phyloP scores from a whole-genome alignment of 1,140 invertebrate genomes.

The Drosophila virilis region DNA sequence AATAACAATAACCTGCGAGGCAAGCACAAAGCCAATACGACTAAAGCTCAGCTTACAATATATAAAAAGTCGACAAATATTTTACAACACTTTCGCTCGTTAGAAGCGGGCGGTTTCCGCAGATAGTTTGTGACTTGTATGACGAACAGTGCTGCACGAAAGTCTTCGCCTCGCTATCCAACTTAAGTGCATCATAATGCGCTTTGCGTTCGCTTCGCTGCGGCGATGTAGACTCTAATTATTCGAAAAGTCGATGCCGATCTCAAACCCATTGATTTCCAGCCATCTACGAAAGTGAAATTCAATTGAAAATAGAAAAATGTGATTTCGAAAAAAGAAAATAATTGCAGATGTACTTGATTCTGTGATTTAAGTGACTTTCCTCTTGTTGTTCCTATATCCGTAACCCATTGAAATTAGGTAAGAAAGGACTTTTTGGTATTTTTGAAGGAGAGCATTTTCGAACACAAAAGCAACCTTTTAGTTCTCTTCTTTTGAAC shows the following conservation, averaged over 20 bases:
- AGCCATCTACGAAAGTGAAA: constrained; percentile 32
- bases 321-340: too few species aligned
- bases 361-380: too few species aligned
- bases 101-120: constrained; percentile 64
- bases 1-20: constrained; percentile 43
- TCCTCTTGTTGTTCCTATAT: too few species aligned
- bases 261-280: constrained; percentile 35
- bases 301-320: neutral
- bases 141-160: constrained; percentile 64
- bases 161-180: constrained; percentile 45
- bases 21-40: constrained; percentile 21
- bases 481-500: too few species aligned
- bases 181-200: constrained; percentile 41
- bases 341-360: too few species aligned
- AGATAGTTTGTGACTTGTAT: constrained; percentile 3
- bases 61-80: constrained; percentile 69
- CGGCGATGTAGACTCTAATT: constrained; percentile 34
- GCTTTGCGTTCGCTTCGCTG: constrained; percentile 28
- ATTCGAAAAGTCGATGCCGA: constrained; percentile 21
- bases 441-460: too few species aligned
- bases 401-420: too few species aligned
- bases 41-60: constrained; percentile 40
- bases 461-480: too few species aligned
- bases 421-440: too few species aligned
- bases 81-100: constrained; percentile 80